phyloP scores from a whole-genome alignment of 1,140 invertebrate genomes.

The Drosophila miranda region DNA sequence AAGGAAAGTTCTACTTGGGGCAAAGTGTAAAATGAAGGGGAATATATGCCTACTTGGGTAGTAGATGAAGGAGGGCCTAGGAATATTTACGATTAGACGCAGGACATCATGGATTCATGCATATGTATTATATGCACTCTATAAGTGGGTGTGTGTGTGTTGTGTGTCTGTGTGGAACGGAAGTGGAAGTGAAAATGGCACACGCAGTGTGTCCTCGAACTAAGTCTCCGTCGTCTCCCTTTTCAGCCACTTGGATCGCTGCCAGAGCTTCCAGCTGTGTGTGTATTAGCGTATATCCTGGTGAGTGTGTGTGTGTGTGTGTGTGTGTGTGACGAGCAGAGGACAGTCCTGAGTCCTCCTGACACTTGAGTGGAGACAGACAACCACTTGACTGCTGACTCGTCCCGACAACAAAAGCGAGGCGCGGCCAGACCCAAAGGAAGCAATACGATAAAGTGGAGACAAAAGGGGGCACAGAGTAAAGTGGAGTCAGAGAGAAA shows the following conservation, averaged over 20 bases:
- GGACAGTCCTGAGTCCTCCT: conserved; percentile 66
- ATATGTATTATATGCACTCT: conserved; percentile 31
- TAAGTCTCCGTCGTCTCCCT: conserved; percentile 31
- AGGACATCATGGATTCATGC: conserved; percentile 37
- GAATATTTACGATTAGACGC: conserved; percentile 58
- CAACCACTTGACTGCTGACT: conserved; percentile 75
- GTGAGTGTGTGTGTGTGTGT: conserved; percentile 28
- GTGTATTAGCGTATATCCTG: too few relatives aligned
- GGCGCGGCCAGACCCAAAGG: conserved; percentile 16
- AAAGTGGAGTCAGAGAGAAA: too few relatives aligned
- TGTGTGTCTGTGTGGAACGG: conserved; percentile 34
- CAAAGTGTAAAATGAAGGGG: conserved; percentile 10
- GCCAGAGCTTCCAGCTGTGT: conserved; percentile 29
- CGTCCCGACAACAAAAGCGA: conserved; percentile 44
- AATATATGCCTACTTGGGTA: conserved; percentile 28
- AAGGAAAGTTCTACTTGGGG: conserved; percentile 10
- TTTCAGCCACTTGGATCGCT: conserved; percentile 50
- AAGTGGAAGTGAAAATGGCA: conserved; percentile 62
- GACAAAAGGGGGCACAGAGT: neutral
- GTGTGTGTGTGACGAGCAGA: conserved; percentile 18
- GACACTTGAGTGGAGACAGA: conserved; percentile 77
- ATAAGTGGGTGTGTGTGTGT: neutral
- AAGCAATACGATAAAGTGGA: neutral
- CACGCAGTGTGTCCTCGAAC: conserved; percentile 55
- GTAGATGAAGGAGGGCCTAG: conserved; percentile 17